Conservation (phyloP, 2,888 invertebrate species). For the Monochamus alternatus region DNA sequence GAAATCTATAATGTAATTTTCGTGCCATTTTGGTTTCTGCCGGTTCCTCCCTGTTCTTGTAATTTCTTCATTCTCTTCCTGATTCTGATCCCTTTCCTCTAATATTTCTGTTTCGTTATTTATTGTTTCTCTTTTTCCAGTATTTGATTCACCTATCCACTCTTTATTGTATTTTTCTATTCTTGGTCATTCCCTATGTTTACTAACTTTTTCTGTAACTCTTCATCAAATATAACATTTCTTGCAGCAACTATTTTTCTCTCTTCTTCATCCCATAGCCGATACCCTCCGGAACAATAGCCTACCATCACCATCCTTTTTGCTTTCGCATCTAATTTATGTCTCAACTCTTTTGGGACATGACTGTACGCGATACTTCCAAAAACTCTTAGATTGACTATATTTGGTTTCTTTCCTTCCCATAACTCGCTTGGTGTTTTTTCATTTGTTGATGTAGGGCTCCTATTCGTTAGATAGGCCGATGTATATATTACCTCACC, state of each 20-base stretch:
- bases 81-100: not conserved
- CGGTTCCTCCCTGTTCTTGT: constrained; percentile 17
- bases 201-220: constrained; percentile 26
- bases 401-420: constrained; percentile 28
- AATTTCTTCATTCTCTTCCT: not conserved
- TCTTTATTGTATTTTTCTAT: constrained; percentile 12
- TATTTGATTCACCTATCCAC: constrained; percentile 16
- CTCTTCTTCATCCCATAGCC: constrained; percentile 37
- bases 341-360: constrained; percentile 35
- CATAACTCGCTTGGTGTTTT: constrained; percentile 23
- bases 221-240: constrained; percentile 40
- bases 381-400: constrained; percentile 34
- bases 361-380: constrained; percentile 23
- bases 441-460: constrained; percentile 10
- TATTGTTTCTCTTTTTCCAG: constrained; percentile 5
- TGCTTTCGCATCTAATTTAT: constrained; percentile 39
- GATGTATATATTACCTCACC: constrained; percentile 26
- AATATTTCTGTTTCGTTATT: constrained; percentile 20
- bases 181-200: constrained; percentile 21
- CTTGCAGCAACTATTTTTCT: constrained; percentile 31
- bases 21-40: constrained; percentile 31
- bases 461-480: constrained; percentile 30
- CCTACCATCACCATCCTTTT: constrained; percentile 40
- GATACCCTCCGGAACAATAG: constrained; percentile 39
- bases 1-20: constrained; percentile 1